Conservation (phyloP, 2,113 vertebrate species). For the Porphyrio hochstetteri region DNA sequence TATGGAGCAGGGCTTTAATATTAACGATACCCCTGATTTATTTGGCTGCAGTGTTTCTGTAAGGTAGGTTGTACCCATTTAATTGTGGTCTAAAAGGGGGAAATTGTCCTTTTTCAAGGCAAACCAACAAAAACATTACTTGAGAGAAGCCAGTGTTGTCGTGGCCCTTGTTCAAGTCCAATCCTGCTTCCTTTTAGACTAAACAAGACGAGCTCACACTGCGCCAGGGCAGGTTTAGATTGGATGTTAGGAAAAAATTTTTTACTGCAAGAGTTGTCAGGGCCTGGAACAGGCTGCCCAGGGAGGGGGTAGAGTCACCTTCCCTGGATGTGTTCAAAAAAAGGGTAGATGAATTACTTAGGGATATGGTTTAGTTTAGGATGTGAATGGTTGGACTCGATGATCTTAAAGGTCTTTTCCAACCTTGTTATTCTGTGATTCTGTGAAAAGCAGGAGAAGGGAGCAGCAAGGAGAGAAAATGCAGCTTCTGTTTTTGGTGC, state of each 20-base stretch:
- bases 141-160: background rate
- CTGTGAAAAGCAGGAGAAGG: conserved; percentile 50
- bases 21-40: background rate
- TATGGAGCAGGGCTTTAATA: background rate
- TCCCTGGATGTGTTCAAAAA: no score
- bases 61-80: background rate
- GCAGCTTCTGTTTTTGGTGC: conserved; percentile 10
- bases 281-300: no score
- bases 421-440: no score
- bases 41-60: background rate
- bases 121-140: background rate
- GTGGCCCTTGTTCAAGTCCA: background rate
- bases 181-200: conserved; percentile 61
- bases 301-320: no score
- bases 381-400: no score
- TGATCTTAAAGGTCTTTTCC: no score
- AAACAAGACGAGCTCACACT: conserved; percentile 53
- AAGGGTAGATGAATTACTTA: no score
- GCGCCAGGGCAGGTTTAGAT: no score
- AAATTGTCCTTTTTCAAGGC: conserved; percentile 13
- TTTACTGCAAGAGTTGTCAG: no score
- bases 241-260: no score
- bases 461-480: background rate
- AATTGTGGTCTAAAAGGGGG: background rate
- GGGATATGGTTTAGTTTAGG: no score